Conservation (phyloP, 2,888 invertebrate species). For the Pseudococcus longispinus region DNA sequence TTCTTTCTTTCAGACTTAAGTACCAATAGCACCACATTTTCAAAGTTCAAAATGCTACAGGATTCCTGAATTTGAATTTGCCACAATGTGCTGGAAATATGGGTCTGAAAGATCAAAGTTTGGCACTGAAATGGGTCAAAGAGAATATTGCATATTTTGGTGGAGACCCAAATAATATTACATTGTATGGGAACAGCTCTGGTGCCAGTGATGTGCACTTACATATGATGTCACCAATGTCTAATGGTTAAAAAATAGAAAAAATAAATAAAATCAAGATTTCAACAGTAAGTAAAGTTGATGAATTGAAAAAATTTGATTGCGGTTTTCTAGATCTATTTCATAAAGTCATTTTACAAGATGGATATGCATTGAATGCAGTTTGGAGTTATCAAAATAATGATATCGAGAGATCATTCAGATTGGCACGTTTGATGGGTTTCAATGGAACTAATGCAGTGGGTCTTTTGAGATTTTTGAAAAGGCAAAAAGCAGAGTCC, state of each 20-base stretch:
- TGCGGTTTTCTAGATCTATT: conserved; percentile 6
- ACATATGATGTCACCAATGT: conserved; percentile 22
- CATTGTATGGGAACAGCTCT: conserved; percentile 7
- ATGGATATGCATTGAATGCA: conserved; percentile 29
- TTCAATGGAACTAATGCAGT: conserved; percentile 21
- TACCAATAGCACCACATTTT: neutral
- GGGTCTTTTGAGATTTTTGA: neutral
- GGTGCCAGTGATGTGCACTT: conserved; percentile 18
- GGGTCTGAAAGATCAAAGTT: conserved; percentile 22
- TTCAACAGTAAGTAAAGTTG: too few relatives aligned
- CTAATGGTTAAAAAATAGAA: neutral
- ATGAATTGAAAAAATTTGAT: too few relatives aligned
- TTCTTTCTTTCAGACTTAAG: neutral
- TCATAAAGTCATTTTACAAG: conserved; percentile 29
- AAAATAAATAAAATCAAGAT: neutral
- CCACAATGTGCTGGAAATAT: conserved; percentile 47
- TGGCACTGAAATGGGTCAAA: conserved; percentile 27
- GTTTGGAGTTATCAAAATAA: conserved; percentile 18
- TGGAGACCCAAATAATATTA: conserved; percentile 37
- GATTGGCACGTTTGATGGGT: neutral
- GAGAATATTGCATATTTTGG: conserved; percentile 32
- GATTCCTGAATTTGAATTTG: conserved; percentile 24
- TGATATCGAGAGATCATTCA: neutral
- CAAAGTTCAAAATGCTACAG: neutral
- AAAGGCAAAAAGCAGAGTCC: neutral